Base-by-base conservation (phyloP, 2,113 vertebrate genomes). In the Dicentrarchus labrax region DNA sequence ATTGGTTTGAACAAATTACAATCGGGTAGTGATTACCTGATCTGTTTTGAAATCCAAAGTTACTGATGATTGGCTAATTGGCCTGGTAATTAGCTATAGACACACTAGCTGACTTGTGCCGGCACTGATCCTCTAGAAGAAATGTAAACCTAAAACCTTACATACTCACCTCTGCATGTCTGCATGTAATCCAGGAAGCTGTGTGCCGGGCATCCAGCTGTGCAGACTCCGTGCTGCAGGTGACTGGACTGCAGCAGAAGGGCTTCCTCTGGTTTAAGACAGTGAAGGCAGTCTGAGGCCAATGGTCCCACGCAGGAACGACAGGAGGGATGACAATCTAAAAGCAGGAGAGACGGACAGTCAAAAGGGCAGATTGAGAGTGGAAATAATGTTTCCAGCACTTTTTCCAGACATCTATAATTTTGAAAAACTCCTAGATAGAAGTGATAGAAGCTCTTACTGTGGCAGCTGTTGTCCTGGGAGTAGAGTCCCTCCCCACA, bases 241-340 rank as follows among this genome's bases (percentile, higher is more conserved):
- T 65, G 2, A 0, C n/a, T n/a, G 6, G 68, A 80, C 7, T 86
- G 90, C 0, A 85, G 95, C 72, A 95, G 94, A 48, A 99, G 94
- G 0, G 89, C 95, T 0, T 96, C 93, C 61, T 95, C 94, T 0
- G 94, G 94, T 2, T 92, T 95, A 67, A 74, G 75, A 82, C 98
- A 99, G 21, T 3, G 85, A 5, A 92, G 92, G 66, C 98, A 99
- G 30, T 91, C 95, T 0, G 94, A 94, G 5, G 86, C 68, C 4
- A 94, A 90, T 0, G 96, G 96, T 1, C 98, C 98, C 0, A 96
- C 2, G 13, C 98, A 99, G 1, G 95, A 87, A 0, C 88, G 95
- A 65, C 98, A 99, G 38, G 97, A 97, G 0, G 92, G 90, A 24
- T 98, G 97, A 48, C 98, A 99, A 53, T 94, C 98, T 99, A 85